Percentiles rank a stretch among this genome's conserved stretches.
These are phyloP conservation scores for Ganaspis sp. DNA, from an alignment of 1,140 invertebrate species.

Conservation along the genomic window DNA sequence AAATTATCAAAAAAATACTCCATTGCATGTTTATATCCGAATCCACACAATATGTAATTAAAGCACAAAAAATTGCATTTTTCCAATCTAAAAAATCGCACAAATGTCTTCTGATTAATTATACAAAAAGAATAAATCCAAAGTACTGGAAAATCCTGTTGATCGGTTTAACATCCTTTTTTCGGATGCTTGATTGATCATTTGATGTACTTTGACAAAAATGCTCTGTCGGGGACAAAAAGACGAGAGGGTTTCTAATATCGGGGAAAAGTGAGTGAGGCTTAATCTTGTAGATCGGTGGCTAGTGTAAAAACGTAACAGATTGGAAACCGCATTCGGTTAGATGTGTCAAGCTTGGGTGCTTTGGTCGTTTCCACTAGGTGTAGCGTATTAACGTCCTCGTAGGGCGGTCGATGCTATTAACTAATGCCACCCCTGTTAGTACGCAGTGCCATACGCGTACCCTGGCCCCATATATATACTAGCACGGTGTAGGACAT, in stretches of 20 bases:
- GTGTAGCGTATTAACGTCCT: conserved; percentile 68
- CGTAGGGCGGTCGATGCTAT: conserved; percentile 65
- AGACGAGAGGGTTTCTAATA: conserved; percentile 36
- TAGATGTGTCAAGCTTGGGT: conserved; percentile 48
- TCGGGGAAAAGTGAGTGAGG: conserved; percentile 46
- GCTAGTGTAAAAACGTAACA: conserved; percentile 73
- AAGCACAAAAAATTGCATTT: no score
- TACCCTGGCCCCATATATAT: conserved; percentile 49
- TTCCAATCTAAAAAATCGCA: no score
- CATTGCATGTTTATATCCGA: no score
- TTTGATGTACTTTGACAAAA: no score
- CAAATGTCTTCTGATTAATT: no score
- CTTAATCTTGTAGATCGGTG: conserved; percentile 63
- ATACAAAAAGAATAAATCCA: no score
- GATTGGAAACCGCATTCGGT: conserved; percentile 76
- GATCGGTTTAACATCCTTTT: no score
- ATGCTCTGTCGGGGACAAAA: no score
- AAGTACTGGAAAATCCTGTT: no score
- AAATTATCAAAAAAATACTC: no score
- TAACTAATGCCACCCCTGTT: conserved; percentile 73
- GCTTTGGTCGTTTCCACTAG: conserved; percentile 60
- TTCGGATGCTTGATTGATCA: no score
- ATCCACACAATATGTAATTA: no score
- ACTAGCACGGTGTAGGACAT: conserved; percentile 62
- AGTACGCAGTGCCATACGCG: conserved; percentile 66